A percentile compares a stretch with the other conserved stretches of the same genome.
phyloP scores from a whole-genome alignment of 2,888 invertebrate genomes.

The Omphaloscelis lunosa region DNA sequence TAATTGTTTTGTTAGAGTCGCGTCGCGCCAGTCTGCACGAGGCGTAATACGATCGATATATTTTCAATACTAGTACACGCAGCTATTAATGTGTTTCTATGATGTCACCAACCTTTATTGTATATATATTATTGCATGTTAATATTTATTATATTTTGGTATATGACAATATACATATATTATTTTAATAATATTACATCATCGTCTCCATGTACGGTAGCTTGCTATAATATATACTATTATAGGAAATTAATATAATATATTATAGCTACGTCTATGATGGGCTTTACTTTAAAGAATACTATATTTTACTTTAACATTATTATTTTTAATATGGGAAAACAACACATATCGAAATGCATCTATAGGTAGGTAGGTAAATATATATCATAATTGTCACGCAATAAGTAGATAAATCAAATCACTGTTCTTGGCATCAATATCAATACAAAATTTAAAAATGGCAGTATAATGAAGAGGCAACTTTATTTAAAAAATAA shows the following conservation, averaged over 20 bases:
- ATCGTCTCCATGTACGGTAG: neutral
- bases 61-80: too few relatives aligned
- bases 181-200: neutral
- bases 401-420: constrained; percentile 13
- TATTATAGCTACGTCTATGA: neutral
- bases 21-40: too few relatives aligned
- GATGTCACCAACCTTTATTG: too few relatives aligned
- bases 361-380: neutral
- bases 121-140: neutral
- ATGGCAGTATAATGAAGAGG: constrained; percentile 51
- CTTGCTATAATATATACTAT: neutral
- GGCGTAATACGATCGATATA: too few relatives aligned
- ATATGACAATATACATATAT: neutral
- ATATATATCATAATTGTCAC: constrained; percentile 15
- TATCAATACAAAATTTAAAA: constrained; percentile 37
- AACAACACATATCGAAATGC: neutral
- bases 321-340: neutral
- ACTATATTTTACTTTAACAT: neutral
- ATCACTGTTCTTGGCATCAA: constrained; percentile 41
- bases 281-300: neutral
- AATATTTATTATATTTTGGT: neutral
- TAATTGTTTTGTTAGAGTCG: too few relatives aligned
- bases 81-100: too few relatives aligned
- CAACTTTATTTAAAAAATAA: constrained; percentile 63
- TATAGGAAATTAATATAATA: too few relatives aligned